phyloP scores from a whole-genome alignment of 2,113 vertebrate genomes.

The Cochlearius cochlearius region DNA sequence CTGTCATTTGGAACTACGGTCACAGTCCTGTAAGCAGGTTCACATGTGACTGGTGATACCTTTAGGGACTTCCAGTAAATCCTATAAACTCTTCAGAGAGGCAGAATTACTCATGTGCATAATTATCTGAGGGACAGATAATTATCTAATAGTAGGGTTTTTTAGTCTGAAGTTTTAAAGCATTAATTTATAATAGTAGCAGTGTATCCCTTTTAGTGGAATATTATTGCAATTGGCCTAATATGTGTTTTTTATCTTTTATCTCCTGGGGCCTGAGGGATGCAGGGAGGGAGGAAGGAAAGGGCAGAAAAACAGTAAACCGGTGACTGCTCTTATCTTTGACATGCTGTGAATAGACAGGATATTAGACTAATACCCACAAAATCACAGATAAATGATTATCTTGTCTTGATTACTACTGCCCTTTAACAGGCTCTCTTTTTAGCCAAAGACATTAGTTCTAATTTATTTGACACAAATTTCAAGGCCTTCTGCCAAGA shows the following conservation, averaged over 20 bases:
- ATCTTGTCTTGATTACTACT: slow-evolving; percentile 77
- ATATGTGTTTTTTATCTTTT: slow-evolving; percentile 72
- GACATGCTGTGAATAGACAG: slow-evolving; percentile 77
- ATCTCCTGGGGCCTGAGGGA: slow-evolving; percentile 71
- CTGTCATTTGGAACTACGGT: background rate
- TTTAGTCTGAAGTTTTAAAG: slow-evolving; percentile 11
- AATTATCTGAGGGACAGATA: slow-evolving; percentile 9
- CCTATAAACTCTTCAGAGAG: background rate
- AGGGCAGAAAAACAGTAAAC: slow-evolving; percentile 79
- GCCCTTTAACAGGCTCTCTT: slow-evolving; percentile 70
- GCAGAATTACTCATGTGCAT: slow-evolving; percentile 16
- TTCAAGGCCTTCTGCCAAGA: slow-evolving; percentile 69
- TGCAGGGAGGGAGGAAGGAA: slow-evolving; percentile 55
- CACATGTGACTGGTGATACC: background rate
- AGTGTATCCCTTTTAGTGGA: slow-evolving; percentile 73
- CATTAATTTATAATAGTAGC: slow-evolving; percentile 46
- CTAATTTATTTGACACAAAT: slow-evolving; percentile 75
- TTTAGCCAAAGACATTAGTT: slow-evolving; percentile 61
- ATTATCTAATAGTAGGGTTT: slow-evolving; percentile 15
- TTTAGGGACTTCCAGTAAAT: background rate
- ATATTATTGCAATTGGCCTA: slow-evolving; percentile 74
- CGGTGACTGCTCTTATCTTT: slow-evolving; percentile 80
- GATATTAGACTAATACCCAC: slow-evolving; percentile 80
- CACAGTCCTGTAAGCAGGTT: background rate
- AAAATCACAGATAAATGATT: slow-evolving; percentile 78